Percentiles rank a stretch among this genome's conserved stretches.
Conservation (phyloP, 2,113 vertebrate species). For the Actinemys pallida region DNA sequence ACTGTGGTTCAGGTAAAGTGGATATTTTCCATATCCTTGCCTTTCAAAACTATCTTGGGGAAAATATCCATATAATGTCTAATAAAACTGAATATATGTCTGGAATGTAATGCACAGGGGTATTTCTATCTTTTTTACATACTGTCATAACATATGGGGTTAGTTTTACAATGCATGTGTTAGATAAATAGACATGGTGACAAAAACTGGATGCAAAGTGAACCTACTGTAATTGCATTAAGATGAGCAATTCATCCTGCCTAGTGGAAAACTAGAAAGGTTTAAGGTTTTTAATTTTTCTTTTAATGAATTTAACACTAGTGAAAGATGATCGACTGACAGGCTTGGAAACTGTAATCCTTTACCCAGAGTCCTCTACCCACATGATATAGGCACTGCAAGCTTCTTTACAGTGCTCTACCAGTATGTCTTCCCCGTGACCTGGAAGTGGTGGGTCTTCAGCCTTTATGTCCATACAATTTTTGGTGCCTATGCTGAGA, state of each 20-base stretch:
- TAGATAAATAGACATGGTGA: neutral
- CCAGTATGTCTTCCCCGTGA: rapidly evolving
- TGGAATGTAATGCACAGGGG: neutral
- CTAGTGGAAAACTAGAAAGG: neutral
- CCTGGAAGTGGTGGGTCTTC: rapidly evolving
- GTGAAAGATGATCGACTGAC: neutral
- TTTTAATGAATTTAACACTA: neutral
- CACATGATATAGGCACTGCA: neutral
- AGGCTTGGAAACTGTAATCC: rapidly evolving
- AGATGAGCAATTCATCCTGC: neutral
- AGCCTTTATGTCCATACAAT: rapidly evolving
- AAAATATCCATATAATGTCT: neutral
- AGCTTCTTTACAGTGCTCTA: rapidly evolving
- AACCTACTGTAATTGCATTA: neutral
- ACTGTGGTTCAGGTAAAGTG: neutral
- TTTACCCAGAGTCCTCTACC: neutral
- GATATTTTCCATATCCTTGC: neutral
- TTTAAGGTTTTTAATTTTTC: neutral
- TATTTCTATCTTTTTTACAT: neutral
- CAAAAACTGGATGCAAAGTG: neutral
- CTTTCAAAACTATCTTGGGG: neutral
- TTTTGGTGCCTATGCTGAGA: rapidly evolving
- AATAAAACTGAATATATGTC: neutral
- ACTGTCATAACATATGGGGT: rapidly evolving
- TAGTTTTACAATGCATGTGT: neutral